Base-by-base conservation (phyloP, 2,888 invertebrate species). In the Temnothorax rugatulus region DNA sequence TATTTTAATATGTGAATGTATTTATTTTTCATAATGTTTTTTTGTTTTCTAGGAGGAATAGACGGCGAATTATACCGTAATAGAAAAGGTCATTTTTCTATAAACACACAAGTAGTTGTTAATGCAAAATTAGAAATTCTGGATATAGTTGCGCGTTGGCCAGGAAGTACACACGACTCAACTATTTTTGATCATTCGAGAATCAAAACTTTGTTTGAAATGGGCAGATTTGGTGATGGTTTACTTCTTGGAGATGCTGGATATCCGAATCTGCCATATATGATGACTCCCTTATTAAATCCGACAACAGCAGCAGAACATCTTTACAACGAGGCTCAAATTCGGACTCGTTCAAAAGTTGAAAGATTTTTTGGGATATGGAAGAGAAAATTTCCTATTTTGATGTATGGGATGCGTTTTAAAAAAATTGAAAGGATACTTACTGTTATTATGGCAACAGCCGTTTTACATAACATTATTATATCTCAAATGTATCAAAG, bases 341-440 rank as follows among this genome's bases (percentile, higher is more conserved):
- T 64, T 41, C 18, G 63, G 8, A 64, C 63, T 2, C 38, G 63
- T 2, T 41, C 4, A 21, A 64, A 9, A 41, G 11, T 41, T 41
- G 41, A 64, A 64, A 8, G 63, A 11, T n/a, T n/a, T 41, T 64
- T 64, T 21, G 41, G 38, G 4, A 41, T 64, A 4, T 64, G 41
- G 63, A 64, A 64, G 11, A 13, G 41, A 5, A 34, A 29, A 61
- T 64, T 64, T 64, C 18, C 63, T 9, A n/a, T 63, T 63, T 38
- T 63, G n/a, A 9, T 5, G 29, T 7, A 15, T 38, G 63, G 63
- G 3, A 21, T 21, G 13, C 11, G 57, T 25, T 25, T 57, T 57
- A 11, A 13, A 11, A 57, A 1, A 4, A 11, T 57, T 21, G 21
- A 57, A 57, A 50, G 2, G 18, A 18, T 7, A 50, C 18, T 50